Conservation (phyloP, 2,113 vertebrate genomes). For the Scalopus aquaticus region DNA sequence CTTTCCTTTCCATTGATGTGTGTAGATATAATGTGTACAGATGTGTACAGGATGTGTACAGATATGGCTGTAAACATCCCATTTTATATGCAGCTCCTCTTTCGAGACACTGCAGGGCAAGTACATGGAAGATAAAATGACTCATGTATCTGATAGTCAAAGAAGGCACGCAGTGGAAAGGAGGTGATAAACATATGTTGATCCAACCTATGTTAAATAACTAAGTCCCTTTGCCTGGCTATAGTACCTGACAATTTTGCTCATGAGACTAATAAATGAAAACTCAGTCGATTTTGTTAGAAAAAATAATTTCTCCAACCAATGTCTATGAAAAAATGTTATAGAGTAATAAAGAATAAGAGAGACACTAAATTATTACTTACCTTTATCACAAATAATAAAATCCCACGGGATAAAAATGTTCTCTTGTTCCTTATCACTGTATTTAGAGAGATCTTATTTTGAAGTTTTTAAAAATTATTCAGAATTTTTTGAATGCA, state of each 20-base stretch:
- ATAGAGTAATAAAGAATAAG: neutral
- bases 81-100: neutral
- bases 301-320: constrained; percentile 13
- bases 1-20: neutral
- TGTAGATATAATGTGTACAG: too few species aligned
- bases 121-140: neutral
- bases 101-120: neutral
- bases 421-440: neutral
- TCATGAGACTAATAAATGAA: neutral
- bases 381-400: neutral
- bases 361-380: constrained; percentile 4
- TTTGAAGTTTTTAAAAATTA: neutral
- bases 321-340: neutral
- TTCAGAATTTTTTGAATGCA: neutral
- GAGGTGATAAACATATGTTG: neutral
- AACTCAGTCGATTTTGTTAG: constrained; percentile 36
- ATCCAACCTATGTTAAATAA: neutral
- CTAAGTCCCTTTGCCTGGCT: neutral
- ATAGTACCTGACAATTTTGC: neutral
- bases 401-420: neutral
- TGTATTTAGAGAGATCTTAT: neutral
- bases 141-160: constrained; percentile 2
- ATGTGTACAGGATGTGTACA: too few species aligned
- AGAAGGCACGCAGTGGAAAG: neutral
- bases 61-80: neutral